These are phyloP conservation scores for Blastobasis adustella DNA, from an alignment of 2,888 invertebrate species.

Conservation along the genomic window DNA sequence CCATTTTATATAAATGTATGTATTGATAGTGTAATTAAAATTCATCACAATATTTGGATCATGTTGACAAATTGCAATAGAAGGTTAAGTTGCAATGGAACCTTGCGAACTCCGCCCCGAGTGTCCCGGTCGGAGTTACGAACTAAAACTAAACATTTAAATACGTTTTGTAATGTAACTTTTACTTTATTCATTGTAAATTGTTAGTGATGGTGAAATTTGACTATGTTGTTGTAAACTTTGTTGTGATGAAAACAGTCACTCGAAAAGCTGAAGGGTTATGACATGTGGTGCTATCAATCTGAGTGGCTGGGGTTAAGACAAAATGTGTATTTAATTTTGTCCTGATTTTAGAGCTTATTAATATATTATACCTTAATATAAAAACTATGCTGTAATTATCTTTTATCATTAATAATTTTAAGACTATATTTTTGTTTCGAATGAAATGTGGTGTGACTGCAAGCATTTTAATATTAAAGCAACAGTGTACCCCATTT, in stretches of 20 bases:
- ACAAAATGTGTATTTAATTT: slow-evolving; percentile 63
- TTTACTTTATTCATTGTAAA: slow-evolving; percentile 26
- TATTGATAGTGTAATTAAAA: too few relatives aligned
- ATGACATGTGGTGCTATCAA: slow-evolving; percentile 65
- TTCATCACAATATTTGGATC: too few relatives aligned
- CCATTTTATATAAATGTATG: too few relatives aligned
- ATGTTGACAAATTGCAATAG: too few relatives aligned
- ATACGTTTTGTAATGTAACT: slow-evolving; percentile 19
- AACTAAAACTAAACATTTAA: too few relatives aligned
- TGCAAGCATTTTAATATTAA: slow-evolving; percentile 26
- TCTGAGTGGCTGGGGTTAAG: slow-evolving; percentile 58
- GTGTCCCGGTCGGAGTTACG: too few relatives aligned
- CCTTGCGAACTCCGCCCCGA: too few relatives aligned
- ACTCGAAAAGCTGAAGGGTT: slow-evolving; percentile 42
- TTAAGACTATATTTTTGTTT: slow-evolving; percentile 56
- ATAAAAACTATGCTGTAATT: slow-evolving; percentile 67
- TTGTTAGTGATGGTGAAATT: slow-evolving; percentile 19
- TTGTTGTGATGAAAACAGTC: slow-evolving; percentile 35
- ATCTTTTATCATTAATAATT: slow-evolving; percentile 53
- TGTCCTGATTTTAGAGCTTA: slow-evolving; percentile 72
- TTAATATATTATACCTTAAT: slow-evolving; percentile 64
- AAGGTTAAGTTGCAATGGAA: too few relatives aligned
- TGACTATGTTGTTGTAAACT: slow-evolving; percentile 17
- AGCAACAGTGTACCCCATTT: slow-evolving; percentile 29
- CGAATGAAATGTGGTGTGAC: slow-evolving; percentile 33